A percentile compares a stretch with the other conserved stretches of the same genome.
Evolutionary conservation across 2,888 invertebrate species (phyloP).

Genomic region (Nomada hirtipes): DNA sequence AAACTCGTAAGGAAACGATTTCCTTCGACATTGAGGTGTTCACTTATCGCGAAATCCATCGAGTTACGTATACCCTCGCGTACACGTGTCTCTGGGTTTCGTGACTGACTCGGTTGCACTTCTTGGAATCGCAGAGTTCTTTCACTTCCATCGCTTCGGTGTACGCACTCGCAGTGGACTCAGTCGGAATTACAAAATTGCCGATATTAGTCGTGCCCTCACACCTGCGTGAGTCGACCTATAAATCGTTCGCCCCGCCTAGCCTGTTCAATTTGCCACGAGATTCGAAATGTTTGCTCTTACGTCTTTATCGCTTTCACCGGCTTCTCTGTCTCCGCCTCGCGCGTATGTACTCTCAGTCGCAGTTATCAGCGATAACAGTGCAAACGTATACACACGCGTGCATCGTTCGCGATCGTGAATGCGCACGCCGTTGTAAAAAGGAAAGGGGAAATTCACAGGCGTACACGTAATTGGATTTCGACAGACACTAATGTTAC

Average conservation of each 20-base stretch:
- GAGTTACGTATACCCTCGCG: constrained; percentile 40
- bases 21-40: constrained; percentile 46
- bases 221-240: constrained; percentile 45
- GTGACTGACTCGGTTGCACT: constrained; percentile 65
- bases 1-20: constrained; percentile 18
- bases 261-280: background rate
- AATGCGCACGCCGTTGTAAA: constrained; percentile 15
- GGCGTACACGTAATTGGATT: constrained; percentile 20
- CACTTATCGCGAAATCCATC: constrained; percentile 60
- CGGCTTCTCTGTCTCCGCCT: constrained; percentile 2
- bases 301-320: constrained; percentile 40
- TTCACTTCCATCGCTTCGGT: constrained; percentile 40
- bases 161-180: constrained; percentile 31
- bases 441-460: background rate
- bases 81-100: constrained; percentile 57
- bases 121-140: constrained; percentile 55
- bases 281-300: constrained; percentile 45
- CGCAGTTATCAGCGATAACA: constrained; percentile 60
- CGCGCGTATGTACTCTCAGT: background rate
- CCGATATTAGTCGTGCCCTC: constrained; percentile 59
- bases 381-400: constrained; percentile 19
- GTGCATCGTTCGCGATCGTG: constrained; percentile 3
- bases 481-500: constrained; percentile 23
- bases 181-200: constrained; percentile 64
- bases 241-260: constrained; percentile 22